A percentile compares a stretch with the other conserved stretches of the same genome.
These are phyloP conservation scores for Sipha maydis DNA, from an alignment of 2,888 invertebrate genomes.

Conservation along the genomic window DNA sequence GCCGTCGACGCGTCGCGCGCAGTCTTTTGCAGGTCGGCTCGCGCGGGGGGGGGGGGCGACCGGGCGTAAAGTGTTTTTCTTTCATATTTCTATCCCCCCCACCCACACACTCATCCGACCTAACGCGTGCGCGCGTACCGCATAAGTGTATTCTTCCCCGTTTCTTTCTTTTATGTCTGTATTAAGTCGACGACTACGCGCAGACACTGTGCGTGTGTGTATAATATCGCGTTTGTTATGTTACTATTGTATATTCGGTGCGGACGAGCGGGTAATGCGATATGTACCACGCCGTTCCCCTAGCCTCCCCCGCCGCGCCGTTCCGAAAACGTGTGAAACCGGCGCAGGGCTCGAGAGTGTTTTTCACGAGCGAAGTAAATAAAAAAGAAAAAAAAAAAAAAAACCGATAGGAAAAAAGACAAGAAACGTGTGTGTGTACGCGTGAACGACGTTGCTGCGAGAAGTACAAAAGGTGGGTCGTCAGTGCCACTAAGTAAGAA, in stretches of 20 bases:
- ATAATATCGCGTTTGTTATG: neutral
- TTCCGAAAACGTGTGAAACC: no score
- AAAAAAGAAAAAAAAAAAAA: neutral
- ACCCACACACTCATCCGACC: neutral
- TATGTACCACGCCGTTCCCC: neutral
- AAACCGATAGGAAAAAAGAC: neutral
- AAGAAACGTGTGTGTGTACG: neutral
- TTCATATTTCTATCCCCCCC: slow-evolving; percentile 15
- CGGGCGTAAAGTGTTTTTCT: slow-evolving; percentile 54
- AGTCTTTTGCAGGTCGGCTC: neutral
- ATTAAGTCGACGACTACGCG: slow-evolving; percentile 42
- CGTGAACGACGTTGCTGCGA: neutral
- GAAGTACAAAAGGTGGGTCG: no score
- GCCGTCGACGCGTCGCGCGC: neutral
- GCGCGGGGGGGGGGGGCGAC: neutral
- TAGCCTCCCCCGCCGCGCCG: no score
- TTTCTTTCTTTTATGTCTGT: slow-evolving; percentile 52
- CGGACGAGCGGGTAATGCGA: slow-evolving; percentile 21
- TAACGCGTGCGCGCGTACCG: neutral
- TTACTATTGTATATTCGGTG: neutral
- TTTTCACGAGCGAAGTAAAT: slow-evolving; percentile 39
- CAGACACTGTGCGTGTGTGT: neutral
- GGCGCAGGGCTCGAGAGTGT: slow-evolving; percentile 25
- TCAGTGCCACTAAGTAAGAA: no score
- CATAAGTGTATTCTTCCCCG: neutral